Evolutionary conservation across 2,113 vertebrate species (phyloP), one percentile per base, ranked within the genome.

Genomic region (Okapia johnstoni): DNA sequence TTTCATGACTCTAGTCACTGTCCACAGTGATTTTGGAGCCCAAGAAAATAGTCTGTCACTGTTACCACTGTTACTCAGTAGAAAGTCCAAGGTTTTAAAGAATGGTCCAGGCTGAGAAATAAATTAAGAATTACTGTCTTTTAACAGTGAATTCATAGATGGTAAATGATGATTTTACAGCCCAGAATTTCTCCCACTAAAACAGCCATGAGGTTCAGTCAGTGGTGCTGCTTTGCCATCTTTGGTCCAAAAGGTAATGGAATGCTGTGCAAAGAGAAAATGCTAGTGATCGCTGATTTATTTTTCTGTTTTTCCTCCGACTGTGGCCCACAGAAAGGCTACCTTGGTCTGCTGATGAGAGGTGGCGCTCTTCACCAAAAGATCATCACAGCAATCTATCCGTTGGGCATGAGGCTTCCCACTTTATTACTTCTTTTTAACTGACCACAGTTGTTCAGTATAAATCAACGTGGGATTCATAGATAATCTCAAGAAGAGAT

Each of bases 341-440:
- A 54, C 11, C 2, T 12, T 7, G 81, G 14, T 43, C 54, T 80
- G 2, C 57, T 21, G 81, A 83, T 43, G 88, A 85, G 30, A 98
- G 97, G 90, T 85, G 97, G 97, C 95, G 63, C 97, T 86, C 93
- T 94, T 90, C 77, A 61, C 93, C 94, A 88, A 83, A 55, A 93
- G 57, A 97, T 96, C n/a, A 0, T 30, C 80, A 14, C 11, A 23
- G 77, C 52, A 48, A 19, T 1, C 30, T 30, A 2, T 0, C 0
- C 43, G 8, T 3, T 4, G 48, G 40, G 33, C 48, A 2, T 0
- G 52, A 81, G 63, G 7, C 84, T 52, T 40, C 7, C 28, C 26
- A 4, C 30, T 33, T 88, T 36, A 60, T 48, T 23, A 3, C 77
- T 79, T 85, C 88, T 55, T 17, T 58, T 70, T 54, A 66, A 84